Percentiles rank a stretch among this genome's conserved stretches.
phyloP scores from a whole-genome alignment of 30 jellyfish, hydroid and myxozoan genomes.

The Pelagia noctiluca region DNA sequence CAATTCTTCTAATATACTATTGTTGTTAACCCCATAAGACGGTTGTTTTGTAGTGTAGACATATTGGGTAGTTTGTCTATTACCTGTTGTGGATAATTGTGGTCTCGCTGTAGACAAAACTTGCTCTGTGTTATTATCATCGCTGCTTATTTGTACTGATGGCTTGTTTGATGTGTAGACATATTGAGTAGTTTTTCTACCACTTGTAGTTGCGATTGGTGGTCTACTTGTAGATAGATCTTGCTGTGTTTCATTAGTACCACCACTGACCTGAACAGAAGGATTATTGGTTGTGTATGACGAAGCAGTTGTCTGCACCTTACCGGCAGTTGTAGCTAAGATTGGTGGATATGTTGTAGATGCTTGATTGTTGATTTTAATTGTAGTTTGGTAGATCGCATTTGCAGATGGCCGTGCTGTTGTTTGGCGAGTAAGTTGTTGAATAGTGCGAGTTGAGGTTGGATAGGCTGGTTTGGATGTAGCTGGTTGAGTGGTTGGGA shows the following conservation, averaged over 20 bases:
- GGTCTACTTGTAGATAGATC: too few relatives aligned
- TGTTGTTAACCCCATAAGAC: too few relatives aligned
- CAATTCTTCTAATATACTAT: too few relatives aligned
- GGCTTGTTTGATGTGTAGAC: neutral
- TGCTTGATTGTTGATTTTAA: too few relatives aligned
- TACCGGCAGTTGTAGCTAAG: neutral
- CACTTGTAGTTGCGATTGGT: too few relatives aligned
- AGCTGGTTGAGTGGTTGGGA: neutral
- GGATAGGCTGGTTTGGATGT: too few relatives aligned
- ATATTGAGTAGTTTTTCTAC: neutral
- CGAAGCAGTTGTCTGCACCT: too few relatives aligned
- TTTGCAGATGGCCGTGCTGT: neutral
- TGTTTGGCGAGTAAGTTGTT: neutral
- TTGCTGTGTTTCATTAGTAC: neutral
- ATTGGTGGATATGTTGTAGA: conserved; percentile 6
- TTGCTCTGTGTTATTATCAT: neutral
- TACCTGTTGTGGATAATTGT: too few relatives aligned
- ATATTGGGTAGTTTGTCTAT: neutral
- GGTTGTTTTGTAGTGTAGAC: too few relatives aligned
- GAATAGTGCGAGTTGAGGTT: too few relatives aligned
- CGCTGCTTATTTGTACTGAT: neutral
- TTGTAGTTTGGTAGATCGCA: neutral
- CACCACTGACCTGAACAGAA: neutral
- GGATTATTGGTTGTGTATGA: too few relatives aligned
- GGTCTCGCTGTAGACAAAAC: too few relatives aligned